Evolutionary conservation across 2,888 invertebrate genomes (phyloP), one percentile per base, ranked within the genome.

Genomic region (Ganaspis brasiliensis): DNA sequence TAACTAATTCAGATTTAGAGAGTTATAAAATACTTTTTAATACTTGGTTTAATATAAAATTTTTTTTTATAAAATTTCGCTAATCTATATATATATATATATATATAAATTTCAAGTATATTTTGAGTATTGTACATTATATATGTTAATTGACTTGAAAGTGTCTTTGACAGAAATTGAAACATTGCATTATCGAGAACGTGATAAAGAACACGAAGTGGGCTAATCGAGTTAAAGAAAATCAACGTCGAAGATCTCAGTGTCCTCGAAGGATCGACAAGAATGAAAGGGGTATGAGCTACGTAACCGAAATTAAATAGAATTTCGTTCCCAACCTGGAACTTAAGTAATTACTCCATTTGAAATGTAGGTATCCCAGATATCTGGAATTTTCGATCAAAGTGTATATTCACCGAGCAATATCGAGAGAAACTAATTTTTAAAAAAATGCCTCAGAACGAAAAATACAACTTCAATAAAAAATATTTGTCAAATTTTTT

Each of bases 281-380:
- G 52, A 9, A 52, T 52, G 19, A 52, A 19, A n/a, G n/a, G 19
- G 52, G 52, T 52, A 52, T 52, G 52, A 52, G 37, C 37, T 61
- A 61, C 37, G 37, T 35, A 37, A 61, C 37, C 61, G 55, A 72
- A 37, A 72, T 72, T 35, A 72, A 72, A 72, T 35, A 55, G 21
- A 79, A 77, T 78, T 82, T 76, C 75, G 72, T 55, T 72, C 75
- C 72, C 72, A 79, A 80, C 61, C 79, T 71, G 26, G 73, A 82
- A 80, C 76, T 82, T 79, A 79, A 80, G 81, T 79, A 80, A 82
- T 81, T 80, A 82, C 81, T 57, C 73, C 40, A 77, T 74, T 37
- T 52, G 37, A 61, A 61, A 61, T 61, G 16, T 21, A 61, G 12
- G 19, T 61, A 12, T 21, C 16, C 37, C 12, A 37, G 9, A 8